Evolutionary conservation across 92 coral and sea anemone species (phyloP).

Genomic region (Epizoanthus fatuus): DNA sequence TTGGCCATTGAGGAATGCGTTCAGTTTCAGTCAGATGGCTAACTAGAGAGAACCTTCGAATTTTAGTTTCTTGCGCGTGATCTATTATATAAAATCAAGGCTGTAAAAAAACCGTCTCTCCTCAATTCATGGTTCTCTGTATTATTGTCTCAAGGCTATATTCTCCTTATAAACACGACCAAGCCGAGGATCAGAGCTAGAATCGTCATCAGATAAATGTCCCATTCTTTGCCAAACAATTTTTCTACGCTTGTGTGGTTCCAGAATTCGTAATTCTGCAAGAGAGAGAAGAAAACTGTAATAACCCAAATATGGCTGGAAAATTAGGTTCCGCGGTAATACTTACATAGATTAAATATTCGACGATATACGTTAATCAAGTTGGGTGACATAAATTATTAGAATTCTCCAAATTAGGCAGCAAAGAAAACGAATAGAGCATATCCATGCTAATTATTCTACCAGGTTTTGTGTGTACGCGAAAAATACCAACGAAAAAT

Average conservation of each 20-base stretch:
- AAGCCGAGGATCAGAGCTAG: slow-evolving; percentile 89
- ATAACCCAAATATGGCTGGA: no score
- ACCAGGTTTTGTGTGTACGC: no score
- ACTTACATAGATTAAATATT: no score
- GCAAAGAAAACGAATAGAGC: no score
- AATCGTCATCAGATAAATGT: slow-evolving; percentile 90
- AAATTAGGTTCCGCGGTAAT: no score
- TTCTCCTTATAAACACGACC: slow-evolving; percentile 84
- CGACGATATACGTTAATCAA: no score
- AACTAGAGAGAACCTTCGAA: neutral
- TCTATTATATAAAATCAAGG: neutral
- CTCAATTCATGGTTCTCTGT: neutral
- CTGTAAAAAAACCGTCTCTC: neutral
- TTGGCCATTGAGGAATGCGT: neutral
- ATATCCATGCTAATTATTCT: no score
- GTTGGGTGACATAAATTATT: no score
- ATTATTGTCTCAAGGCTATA: slow-evolving; percentile 30
- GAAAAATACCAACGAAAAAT: no score
- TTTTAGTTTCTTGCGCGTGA: neutral
- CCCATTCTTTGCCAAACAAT: slow-evolving; percentile 91
- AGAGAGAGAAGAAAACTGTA: no score
- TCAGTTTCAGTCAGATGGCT: neutral
- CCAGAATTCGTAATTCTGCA: no score
- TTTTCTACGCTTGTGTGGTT: neutral
- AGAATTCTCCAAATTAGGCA: no score